A percentile compares a stretch with the other conserved stretches of the same genome.
Evolutionary conservation across 2,113 vertebrate genomes (phyloP).

Genomic region (Macrotis lagotis): DNA sequence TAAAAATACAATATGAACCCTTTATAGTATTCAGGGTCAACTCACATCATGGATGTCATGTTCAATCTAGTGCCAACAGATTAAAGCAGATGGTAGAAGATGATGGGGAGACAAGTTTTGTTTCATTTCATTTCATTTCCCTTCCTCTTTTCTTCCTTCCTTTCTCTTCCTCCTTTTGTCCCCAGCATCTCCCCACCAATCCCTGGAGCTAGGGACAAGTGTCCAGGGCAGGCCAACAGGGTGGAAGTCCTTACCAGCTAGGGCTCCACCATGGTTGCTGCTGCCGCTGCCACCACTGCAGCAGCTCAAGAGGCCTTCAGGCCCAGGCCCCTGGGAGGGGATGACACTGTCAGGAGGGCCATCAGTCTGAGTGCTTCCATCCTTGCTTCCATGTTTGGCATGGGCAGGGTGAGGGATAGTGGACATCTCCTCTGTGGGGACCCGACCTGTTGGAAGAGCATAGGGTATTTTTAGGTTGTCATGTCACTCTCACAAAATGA

Average conservation of each 20-base stretch:
- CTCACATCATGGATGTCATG: background rate
- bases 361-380: constrained; percentile 92
- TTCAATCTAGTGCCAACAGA: background rate
- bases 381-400: constrained; percentile 84
- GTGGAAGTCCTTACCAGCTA: constrained; percentile 76
- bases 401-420: constrained; percentile 70
- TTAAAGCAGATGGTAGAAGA: background rate
- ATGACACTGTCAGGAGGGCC: constrained; percentile 45
- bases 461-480: background rate
- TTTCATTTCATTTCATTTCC: background rate
- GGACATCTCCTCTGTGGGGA: constrained; percentile 82
- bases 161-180: background rate
- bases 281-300: constrained; percentile 27
- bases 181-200: background rate
- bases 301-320: constrained; percentile 55
- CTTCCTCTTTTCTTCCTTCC: background rate
- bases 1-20: background rate
- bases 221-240: background rate
- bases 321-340: constrained; percentile 37
- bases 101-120: background rate
- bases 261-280: constrained; percentile 17
- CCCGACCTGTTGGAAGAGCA: constrained; percentile 82
- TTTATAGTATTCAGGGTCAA: background rate
- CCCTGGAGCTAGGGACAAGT: background rate
- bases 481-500: background rate